A percentile compares a stretch with the other conserved stretches of the same genome.
These are phyloP conservation scores for Macrotrachela quadricornifera DNA, from an alignment of 1,140 invertebrate genomes.

Conservation along the genomic window DNA sequence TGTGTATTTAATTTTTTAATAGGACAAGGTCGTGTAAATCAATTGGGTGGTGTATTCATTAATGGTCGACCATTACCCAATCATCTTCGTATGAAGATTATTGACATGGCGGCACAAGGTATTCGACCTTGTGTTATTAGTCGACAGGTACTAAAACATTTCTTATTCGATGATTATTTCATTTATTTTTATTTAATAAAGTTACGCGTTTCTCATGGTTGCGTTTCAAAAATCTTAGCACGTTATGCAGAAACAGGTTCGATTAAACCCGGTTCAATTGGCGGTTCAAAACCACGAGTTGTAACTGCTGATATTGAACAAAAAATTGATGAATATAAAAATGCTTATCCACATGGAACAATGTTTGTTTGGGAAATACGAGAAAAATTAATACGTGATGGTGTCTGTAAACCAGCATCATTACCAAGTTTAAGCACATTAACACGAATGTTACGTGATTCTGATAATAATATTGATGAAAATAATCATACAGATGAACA, in stretches of 20 bases:
- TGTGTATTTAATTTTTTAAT: background rate
- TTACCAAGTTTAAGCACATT: constrained; percentile 81
- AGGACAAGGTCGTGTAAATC: constrained; percentile 25
- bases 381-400: constrained; percentile 26
- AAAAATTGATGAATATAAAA: constrained; percentile 23
- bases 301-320: constrained; percentile 30
- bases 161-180: too few relatives aligned
- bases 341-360: constrained; percentile 22
- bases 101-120: constrained; percentile 25
- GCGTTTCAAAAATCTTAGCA: constrained; percentile 78
- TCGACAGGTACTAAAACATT: constrained; percentile 21
- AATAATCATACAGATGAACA: too few relatives aligned
- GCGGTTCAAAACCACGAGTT: constrained; percentile 30
- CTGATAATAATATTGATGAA: too few relatives aligned
- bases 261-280: constrained; percentile 31
- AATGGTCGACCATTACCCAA: constrained; percentile 28
- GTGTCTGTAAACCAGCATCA: constrained; percentile 27
- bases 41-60: constrained; percentile 27
- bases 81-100: constrained; percentile 25
- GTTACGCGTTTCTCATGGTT: constrained; percentile 59
- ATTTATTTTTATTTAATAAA: too few relatives aligned
- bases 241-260: constrained; percentile 22
- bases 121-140: constrained; percentile 36
- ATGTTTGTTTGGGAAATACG: constrained; percentile 33
- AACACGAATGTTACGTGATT: constrained; percentile 37